Percentiles rank a stretch among this genome's conserved stretches.
Conservation (phyloP, 2,113 vertebrate genomes). For the Carettochelys insculpta region DNA sequence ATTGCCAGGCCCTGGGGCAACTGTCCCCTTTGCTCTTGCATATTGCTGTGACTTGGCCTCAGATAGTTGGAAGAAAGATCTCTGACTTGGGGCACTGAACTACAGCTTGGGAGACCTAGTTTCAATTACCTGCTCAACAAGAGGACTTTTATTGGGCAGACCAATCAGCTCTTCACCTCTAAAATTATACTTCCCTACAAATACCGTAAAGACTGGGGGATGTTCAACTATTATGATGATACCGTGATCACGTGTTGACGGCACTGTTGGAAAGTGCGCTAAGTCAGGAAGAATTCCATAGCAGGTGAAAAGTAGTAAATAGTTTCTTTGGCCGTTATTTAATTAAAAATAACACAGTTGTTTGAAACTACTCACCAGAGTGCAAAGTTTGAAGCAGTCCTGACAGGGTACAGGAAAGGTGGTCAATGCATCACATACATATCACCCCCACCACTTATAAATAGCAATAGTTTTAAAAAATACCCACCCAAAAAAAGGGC, state of each 20-base stretch:
- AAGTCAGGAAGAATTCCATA: background rate
- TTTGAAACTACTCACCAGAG: background rate
- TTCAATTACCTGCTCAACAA: background rate
- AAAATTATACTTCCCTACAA: background rate
- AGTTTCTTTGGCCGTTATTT: background rate
- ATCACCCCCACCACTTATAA: background rate
- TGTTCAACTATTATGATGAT: background rate
- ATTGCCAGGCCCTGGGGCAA: too few species aligned
- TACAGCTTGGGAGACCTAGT: background rate
- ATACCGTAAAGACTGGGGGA: background rate
- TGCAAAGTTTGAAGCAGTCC: background rate
- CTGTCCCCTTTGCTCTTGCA: too few species aligned
- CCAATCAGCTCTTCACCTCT: background rate
- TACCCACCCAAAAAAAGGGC: background rate
- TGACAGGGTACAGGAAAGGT: background rate
- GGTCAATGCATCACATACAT: background rate
- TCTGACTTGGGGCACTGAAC: background rate
- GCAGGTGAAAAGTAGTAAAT: background rate
- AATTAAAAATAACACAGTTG: background rate
- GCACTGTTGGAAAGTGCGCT: background rate
- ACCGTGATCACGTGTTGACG: background rate
- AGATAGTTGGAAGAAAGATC: background rate
- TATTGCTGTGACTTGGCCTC: background rate
- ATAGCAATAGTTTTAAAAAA: background rate
- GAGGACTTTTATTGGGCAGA: background rate